Evolutionary conservation across 2,113 vertebrate species (phyloP).

Genomic region (Mobula hypostoma): DNA sequence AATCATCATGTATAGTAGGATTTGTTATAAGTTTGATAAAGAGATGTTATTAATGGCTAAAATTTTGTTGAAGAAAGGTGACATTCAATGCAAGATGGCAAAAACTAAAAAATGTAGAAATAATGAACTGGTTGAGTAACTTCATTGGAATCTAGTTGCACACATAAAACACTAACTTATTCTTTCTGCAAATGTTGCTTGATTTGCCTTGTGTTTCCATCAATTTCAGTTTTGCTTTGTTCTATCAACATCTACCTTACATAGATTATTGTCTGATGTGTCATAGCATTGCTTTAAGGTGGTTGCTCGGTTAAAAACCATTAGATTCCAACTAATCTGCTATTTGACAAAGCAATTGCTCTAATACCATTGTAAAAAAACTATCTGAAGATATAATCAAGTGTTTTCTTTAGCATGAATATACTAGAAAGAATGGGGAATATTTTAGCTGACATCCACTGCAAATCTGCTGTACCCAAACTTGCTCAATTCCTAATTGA

Average conservation of each 20-base stretch:
- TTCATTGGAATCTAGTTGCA: neutral
- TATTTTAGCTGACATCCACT: no score
- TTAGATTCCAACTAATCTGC: neutral
- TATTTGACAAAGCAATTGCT: neutral
- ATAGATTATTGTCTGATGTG: neutral
- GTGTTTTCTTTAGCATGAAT: neutral
- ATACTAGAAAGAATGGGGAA: neutral
- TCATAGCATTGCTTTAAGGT: neutral
- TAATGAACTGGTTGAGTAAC: neutral
- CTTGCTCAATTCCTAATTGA: no score
- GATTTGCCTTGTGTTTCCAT: neutral
- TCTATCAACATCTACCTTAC: neutral
- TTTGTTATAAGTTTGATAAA: neutral
- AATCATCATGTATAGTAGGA: neutral
- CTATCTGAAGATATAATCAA: neutral
- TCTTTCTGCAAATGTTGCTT: neutral
- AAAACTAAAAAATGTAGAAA: neutral
- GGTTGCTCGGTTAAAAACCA: constrained; percentile 4
- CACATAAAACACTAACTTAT: neutral
- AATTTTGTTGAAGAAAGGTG: neutral
- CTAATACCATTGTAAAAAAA: neutral
- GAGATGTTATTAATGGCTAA: neutral
- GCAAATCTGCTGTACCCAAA: no score
- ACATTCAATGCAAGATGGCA: neutral
- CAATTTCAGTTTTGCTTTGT: neutral